A percentile compares a stretch with the other conserved stretches of the same genome.
Evolutionary conservation across 2,888 invertebrate genomes (phyloP).

Genomic region (Odontocolon sp.): DNA sequence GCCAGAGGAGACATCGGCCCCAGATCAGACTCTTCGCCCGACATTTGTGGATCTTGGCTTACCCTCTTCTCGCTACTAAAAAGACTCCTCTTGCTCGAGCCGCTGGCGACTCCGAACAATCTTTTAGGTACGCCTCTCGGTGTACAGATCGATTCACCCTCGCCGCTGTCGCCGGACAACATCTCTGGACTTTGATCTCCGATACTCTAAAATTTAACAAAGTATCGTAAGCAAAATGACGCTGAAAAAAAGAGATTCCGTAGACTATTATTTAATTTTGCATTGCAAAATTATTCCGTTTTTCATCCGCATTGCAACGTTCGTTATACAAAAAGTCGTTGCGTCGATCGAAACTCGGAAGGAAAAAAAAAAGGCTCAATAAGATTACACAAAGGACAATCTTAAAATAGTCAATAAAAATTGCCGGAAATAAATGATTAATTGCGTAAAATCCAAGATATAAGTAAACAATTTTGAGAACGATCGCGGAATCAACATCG

Average conservation of each 20-base stretch:
- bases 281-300: too few relatives aligned
- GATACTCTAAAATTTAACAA: not conserved
- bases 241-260: not conserved
- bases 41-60: slow-evolving; percentile 53
- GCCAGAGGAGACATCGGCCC: slow-evolving; percentile 76
- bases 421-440: too few relatives aligned
- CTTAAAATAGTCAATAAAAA: too few relatives aligned
- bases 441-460: too few relatives aligned
- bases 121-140: slow-evolving; percentile 69
- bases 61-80: slow-evolving; percentile 55
- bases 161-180: slow-evolving; percentile 67
- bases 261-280: too few relatives aligned
- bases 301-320: too few relatives aligned
- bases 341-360: too few relatives aligned
- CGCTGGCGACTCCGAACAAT: slow-evolving; percentile 63
- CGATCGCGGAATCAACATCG: too few relatives aligned
- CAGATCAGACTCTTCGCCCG: slow-evolving; percentile 76
- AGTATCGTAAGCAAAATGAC: not conserved
- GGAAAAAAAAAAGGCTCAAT: too few relatives aligned
- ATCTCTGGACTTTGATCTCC: slow-evolving; percentile 26
- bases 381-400: too few relatives aligned
- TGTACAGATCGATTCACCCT: slow-evolving; percentile 66
- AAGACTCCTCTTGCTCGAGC: slow-evolving; percentile 68
- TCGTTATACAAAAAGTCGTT: too few relatives aligned
- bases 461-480: too few relatives aligned